These are phyloP conservation scores for Apeltes quadracus DNA, from an alignment of 2,113 vertebrate species.

Conservation along the genomic window DNA sequence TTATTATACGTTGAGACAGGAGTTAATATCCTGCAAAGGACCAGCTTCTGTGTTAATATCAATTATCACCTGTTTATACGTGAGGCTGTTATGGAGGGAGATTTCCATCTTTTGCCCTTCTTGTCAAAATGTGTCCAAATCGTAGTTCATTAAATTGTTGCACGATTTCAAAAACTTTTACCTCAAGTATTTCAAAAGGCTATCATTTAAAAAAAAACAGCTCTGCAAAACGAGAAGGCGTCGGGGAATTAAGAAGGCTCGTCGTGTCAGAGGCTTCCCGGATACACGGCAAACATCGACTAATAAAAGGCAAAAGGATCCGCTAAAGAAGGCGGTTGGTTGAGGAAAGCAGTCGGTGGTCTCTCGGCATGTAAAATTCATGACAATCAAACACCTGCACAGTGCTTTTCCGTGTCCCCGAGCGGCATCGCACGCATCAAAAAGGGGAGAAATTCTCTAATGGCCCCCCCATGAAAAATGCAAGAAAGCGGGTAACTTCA, in stretches of 20 bases:
- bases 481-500: conserved; percentile 56
- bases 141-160: background rate
- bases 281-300: too few species aligned
- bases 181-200: too few species aligned
- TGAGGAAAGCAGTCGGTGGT: conserved; percentile 13
- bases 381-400: conserved; percentile 65
- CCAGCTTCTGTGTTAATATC: conserved; percentile 33
- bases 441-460: conserved; percentile 47
- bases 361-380: conserved; percentile 58
- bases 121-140: background rate
- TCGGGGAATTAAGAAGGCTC: conserved; percentile 34
- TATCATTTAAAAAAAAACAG: conserved; percentile 50
- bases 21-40: conserved; percentile 47
- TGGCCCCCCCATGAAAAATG: conserved; percentile 66
- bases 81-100: conserved; percentile 18
- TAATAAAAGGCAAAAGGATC: conserved; percentile 10
- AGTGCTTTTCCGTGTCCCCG: conserved; percentile 65
- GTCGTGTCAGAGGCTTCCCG: conserved; percentile 10
- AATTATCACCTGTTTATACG: conserved; percentile 47
- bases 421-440: conserved; percentile 38
- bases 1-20: too few species aligned
- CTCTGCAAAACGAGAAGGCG: conserved; percentile 28
- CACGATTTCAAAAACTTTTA: conserved; percentile 55
- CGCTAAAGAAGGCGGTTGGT: background rate
- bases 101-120: background rate